Evolutionary conservation across 2,113 vertebrate genomes (phyloP), one percentile per base, ranked within the genome.

Genomic region (Galbula dea): DNA sequence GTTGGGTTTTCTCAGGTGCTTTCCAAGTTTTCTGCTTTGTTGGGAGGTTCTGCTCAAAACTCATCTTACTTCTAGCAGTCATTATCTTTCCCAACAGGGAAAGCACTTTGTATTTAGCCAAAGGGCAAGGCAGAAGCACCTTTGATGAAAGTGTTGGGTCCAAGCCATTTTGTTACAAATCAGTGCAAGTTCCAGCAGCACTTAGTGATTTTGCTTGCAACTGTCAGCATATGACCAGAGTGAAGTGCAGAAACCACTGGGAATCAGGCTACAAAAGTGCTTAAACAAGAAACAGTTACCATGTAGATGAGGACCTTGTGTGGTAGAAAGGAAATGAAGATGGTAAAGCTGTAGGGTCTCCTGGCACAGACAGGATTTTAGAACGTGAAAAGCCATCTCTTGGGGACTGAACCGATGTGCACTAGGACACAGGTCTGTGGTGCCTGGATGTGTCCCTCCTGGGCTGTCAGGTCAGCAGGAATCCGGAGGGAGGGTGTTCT

Each of bases 131-230:
- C 59, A 82, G 86, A 66, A 86, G 52, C 37, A 59, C 37, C 74
- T 93, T 78, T 96, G 83, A 86, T 78, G 72, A 76, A 83, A 91
- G 82, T 15, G 41, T 58, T 94, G 92, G 66, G 89, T 85, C 71
- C 26, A 22, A 84, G 94, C 90, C 73, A 79, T 89, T 94, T 73
- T 41, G 30, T 81, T 66, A 61, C 62, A 76, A 57, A 95, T 19
- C 4, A 0, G 57, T 67, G 52, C 76, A 93, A 90, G 76, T 93
- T 84, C 65, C 61, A 45, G 73, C 83, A 91, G 83, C 48, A 16
- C 72, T 78, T 49, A 0, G 0, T 0, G 7, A 71, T 90, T 91
- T 73, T 77, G 26, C 79, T 62, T 81, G 46, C 65, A 74, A 7
- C 26, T 43, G 58, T 55, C 48, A 79, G 75, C 57, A 43, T 32